These are phyloP conservation scores for Chiloscyllium punctatum DNA, from an alignment of 2,797 vertebrate species.

Conservation along the genomic window DNA sequence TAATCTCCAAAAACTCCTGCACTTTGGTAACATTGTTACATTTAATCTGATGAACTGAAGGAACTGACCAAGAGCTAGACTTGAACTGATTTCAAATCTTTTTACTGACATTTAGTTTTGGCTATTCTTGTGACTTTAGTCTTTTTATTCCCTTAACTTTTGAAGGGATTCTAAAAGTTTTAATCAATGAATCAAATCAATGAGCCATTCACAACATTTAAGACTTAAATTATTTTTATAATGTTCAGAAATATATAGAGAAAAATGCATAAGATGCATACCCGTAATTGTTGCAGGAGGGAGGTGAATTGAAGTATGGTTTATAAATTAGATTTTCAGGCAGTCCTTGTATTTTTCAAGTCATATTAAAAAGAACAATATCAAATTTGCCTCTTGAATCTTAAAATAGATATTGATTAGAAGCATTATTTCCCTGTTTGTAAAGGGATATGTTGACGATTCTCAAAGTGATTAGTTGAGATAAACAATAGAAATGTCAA, in stretches of 20 bases:
- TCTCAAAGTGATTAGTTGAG: not conserved
- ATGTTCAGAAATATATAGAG: not conserved
- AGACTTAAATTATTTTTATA: not conserved
- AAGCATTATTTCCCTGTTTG: not conserved
- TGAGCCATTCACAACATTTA: not conserved
- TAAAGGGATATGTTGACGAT: not conserved
- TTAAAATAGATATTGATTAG: not conserved
- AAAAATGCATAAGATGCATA: not conserved
- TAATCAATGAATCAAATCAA: slow-evolving; percentile 1
- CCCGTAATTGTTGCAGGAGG: not conserved
- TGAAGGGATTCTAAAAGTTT: not conserved
- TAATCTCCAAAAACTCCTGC: not conserved
- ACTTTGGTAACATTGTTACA: not conserved
- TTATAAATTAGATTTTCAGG: not conserved
- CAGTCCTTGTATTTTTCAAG: not conserved
- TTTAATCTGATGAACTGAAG: not conserved
- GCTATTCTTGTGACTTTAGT: not conserved
- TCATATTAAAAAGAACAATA: not conserved
- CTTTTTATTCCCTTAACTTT: not conserved
- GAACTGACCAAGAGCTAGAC: not conserved
- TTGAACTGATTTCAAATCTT: slow-evolving; percentile 4
- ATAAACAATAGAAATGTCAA: not conserved
- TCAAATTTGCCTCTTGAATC: not conserved
- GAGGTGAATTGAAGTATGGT: not conserved
- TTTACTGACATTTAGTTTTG: not conserved